These are phyloP conservation scores for Microctenopoma stevenorrisi DNA, from an alignment of 2,797 vertebrate species.

Conservation along the genomic window DNA sequence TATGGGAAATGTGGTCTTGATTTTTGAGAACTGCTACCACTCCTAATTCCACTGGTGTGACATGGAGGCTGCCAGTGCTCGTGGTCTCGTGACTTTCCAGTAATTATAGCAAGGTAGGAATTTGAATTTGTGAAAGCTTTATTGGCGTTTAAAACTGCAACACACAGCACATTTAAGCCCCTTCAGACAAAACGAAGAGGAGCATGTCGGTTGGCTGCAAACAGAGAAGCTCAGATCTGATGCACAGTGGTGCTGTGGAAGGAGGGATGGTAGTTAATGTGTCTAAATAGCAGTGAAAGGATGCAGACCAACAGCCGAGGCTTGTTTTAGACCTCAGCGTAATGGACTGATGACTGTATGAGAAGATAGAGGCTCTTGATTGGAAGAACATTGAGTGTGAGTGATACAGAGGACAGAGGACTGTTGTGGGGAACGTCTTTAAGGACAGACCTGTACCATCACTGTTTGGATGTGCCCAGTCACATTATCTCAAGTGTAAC, in stretches of 20 bases:
- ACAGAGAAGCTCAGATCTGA: conserved; percentile 22
- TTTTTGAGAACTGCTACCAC: conserved; percentile 52
- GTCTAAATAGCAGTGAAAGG: conserved; percentile 20
- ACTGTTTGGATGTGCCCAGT: background rate
- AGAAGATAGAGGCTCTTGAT: conserved; percentile 29
- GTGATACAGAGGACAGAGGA: conserved; percentile 47
- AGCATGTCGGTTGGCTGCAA: conserved; percentile 3
- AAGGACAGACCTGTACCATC: conserved; percentile 14
- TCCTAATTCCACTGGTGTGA: conserved; percentile 50
- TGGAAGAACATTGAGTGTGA: conserved; percentile 23
- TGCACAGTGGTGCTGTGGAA: conserved; percentile 31
- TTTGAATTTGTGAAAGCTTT: conserved; percentile 30
- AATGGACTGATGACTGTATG: conserved; percentile 19
- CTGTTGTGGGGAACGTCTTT: conserved; percentile 30
- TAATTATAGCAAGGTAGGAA: conserved; percentile 12
- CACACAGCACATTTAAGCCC: conserved; percentile 15
- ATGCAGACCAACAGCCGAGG: conserved; percentile 31
- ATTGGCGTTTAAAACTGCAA: conserved; percentile 16
- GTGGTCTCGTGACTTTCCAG: conserved; percentile 9
- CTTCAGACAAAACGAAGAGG: conserved; percentile 12
- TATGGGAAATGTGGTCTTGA: conserved; percentile 71
- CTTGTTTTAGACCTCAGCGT: conserved; percentile 27
- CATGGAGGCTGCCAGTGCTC: conserved; percentile 19
- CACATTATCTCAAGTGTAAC: background rate
- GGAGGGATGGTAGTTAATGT: conserved; percentile 13